phyloP scores from a whole-genome alignment of 1,140 invertebrate species.

The Phymorhynchus buccinoides region DNA sequence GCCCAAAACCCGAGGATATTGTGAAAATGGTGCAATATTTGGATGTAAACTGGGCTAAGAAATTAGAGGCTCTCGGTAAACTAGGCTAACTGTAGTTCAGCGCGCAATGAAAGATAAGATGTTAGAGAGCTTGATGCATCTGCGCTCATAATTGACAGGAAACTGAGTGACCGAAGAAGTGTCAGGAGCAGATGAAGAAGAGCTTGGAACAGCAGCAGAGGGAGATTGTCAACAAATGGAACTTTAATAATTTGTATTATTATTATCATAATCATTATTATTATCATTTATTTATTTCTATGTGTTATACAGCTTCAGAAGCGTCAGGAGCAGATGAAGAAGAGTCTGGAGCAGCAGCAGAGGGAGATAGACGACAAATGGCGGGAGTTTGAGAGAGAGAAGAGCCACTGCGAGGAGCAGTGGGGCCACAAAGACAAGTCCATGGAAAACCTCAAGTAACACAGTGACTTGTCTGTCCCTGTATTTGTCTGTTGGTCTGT shows the following conservation, averaged over 20 bases:
- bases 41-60: too few species aligned
- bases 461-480: constrained; percentile 43
- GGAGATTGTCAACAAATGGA: constrained; percentile 91
- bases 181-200: constrained; percentile 73
- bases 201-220: constrained; percentile 82
- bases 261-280: too few species aligned
- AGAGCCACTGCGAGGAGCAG: constrained; percentile 86
- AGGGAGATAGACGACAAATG: constrained; percentile 92
- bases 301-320: constrained; percentile 70
- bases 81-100: too few species aligned
- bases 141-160: too few species aligned
- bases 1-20: too few species aligned
- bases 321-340: constrained; percentile 73
- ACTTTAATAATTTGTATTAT: too few species aligned
- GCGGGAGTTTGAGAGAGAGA: constrained; percentile 89
- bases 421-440: constrained; percentile 64
- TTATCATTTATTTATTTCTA: background rate
- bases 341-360: constrained; percentile 81
- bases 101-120: too few species aligned
- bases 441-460: constrained; percentile 70
- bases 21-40: too few species aligned
- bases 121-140: too few species aligned
- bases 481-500: too few species aligned
- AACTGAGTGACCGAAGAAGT: too few species aligned
- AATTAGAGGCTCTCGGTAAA: too few species aligned